Evolutionary conservation across 2,797 vertebrate genomes (phyloP).

Genomic region (Artibeus jamaicensis): DNA sequence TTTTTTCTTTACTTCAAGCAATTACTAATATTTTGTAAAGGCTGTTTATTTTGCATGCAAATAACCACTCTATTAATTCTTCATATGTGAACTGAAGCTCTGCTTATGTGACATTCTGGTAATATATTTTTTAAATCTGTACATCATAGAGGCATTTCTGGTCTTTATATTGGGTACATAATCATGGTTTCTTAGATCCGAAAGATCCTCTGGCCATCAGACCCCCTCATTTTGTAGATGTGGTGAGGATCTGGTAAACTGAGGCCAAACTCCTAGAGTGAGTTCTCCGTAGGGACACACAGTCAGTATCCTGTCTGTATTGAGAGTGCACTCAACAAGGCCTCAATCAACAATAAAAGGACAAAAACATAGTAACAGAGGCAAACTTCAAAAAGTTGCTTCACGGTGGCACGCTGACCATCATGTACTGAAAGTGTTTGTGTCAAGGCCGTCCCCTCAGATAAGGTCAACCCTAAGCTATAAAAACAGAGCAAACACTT

Average conservation of each 20-base stretch:
- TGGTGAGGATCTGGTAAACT: neutral
- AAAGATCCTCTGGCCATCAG: neutral
- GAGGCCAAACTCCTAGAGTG: neutral
- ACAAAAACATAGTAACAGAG: neutral
- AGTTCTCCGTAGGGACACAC: neutral
- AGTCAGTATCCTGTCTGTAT: neutral
- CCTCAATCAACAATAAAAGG: neutral
- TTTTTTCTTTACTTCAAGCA: neutral
- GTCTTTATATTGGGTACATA: neutral
- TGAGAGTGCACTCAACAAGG: neutral
- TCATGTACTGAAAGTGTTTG: slow-evolving; percentile 43
- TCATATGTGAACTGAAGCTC: neutral
- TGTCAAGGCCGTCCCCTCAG: neutral
- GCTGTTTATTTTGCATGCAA: slow-evolving; percentile 28
- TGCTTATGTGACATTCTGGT: neutral
- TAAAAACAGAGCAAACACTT: slow-evolving; percentile 30
- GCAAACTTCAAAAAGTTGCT: neutral
- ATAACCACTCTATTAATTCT: neutral
- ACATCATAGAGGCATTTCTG: neutral
- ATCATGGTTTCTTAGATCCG: neutral
- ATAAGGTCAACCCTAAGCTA: slow-evolving; percentile 16
- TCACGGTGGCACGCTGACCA: neutral
- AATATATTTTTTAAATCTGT: neutral
- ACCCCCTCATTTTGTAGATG: neutral
- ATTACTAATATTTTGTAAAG: neutral